Conservation (phyloP, 1,140 invertebrate species). For the Heliothis virescens region DNA sequence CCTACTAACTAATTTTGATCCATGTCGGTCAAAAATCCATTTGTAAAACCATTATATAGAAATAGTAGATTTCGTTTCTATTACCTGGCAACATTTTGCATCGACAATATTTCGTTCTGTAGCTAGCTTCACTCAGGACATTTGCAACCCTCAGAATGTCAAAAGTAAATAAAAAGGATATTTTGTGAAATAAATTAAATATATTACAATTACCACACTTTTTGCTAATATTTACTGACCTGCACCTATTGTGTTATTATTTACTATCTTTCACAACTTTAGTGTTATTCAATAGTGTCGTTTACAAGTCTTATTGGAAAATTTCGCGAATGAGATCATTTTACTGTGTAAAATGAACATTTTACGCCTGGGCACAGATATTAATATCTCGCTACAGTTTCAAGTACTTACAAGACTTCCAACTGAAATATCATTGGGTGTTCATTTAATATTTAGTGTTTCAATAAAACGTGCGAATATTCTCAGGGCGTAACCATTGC, state of each 20-base stretch:
- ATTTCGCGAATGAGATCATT: slow-evolving; percentile 59
- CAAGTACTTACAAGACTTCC: slow-evolving; percentile 64
- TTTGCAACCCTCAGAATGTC: slow-evolving; percentile 77
- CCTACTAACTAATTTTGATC: too few species aligned
- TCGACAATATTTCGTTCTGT: slow-evolving; percentile 7
- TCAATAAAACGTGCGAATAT: slow-evolving; percentile 66
- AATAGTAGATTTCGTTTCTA: slow-evolving; percentile 34
- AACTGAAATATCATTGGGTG: slow-evolving; percentile 69
- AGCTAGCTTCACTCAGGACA: slow-evolving; percentile 65
- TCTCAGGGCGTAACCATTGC: slow-evolving; percentile 81
- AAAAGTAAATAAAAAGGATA: slow-evolving; percentile 81
- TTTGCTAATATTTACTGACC: slow-evolving; percentile 64
- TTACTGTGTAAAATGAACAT: slow-evolving; percentile 74
- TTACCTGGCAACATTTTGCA: slow-evolving; percentile 55
- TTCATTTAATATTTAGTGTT: slow-evolving; percentile 69
- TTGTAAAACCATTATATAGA: background rate
- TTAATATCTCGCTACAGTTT: slow-evolving; percentile 65
- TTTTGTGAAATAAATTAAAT: slow-evolving; percentile 68
- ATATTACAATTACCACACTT: slow-evolving; percentile 68
- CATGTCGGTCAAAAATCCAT: too few species aligned
- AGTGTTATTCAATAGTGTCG: slow-evolving; percentile 30
- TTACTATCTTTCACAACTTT: slow-evolving; percentile 54
- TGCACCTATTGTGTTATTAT: slow-evolving; percentile 65
- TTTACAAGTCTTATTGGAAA: slow-evolving; percentile 51
- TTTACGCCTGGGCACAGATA: slow-evolving; percentile 64